phyloP scores from a whole-genome alignment of 1,140 invertebrate species.

The Tribolium castaneum region DNA sequence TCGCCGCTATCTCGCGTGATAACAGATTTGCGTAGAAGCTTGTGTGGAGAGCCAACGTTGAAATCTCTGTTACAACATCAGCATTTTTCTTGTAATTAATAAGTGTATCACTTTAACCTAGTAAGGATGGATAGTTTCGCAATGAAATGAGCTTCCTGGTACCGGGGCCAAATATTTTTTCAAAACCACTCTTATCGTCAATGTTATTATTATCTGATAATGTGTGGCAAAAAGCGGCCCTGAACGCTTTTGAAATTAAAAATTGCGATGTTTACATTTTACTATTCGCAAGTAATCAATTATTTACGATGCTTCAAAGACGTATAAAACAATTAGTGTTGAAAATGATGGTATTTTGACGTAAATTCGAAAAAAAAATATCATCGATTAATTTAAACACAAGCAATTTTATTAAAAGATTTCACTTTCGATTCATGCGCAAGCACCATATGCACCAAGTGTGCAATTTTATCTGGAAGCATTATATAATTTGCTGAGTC shows the following conservation, averaged over 20 bases:
- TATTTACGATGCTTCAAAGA: background rate
- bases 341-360: background rate
- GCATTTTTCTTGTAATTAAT: background rate
- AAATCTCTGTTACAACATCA: background rate
- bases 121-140: background rate
- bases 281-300: background rate
- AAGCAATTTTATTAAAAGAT: conserved; percentile 6
- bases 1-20: background rate
- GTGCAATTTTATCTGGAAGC: conserved; percentile 3
- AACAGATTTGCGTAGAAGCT: background rate
- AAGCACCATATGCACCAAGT: conserved; percentile 4
- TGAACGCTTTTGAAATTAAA: background rate
- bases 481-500: conserved; percentile 29
- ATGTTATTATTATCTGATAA: background rate
- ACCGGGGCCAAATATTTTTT: background rate
- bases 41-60: background rate
- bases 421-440: conserved; percentile 15
- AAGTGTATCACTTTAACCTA: background rate
- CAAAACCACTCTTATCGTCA: background rate
- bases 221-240: background rate
- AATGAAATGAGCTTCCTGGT: background rate
- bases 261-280: background rate
- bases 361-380: background rate
- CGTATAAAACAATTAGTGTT: background rate
- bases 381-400: background rate